Evolutionary conservation across 1,140 invertebrate genomes (phyloP).

Genomic region (Sitodiplosis mosellana): DNA sequence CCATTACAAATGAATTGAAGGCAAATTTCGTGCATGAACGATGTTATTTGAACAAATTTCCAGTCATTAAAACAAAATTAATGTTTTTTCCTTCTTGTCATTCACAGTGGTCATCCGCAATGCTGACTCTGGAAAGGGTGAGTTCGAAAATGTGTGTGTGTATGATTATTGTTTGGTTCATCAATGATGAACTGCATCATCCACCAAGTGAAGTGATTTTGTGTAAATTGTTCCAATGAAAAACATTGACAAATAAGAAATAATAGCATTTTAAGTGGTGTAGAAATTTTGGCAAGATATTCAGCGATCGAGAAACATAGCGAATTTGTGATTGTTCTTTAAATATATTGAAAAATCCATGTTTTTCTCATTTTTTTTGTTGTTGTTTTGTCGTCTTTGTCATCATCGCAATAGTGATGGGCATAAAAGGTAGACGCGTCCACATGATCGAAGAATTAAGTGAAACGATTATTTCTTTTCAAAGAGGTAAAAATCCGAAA

Average conservation of each 20-base stretch:
- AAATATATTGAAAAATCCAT: too few species aligned
- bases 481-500: constrained; percentile 62
- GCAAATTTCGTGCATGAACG: too few species aligned
- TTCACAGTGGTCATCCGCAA: constrained; percentile 85
- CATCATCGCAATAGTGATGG: constrained; percentile 64
- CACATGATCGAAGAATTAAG: constrained; percentile 96
- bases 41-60: too few species aligned
- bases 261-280: too few species aligned
- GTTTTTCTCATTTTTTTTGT: neutral
- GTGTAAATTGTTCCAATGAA: constrained; percentile 1
- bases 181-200: neutral
- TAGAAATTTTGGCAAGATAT: too few species aligned
- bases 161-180: too few species aligned
- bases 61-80: too few species aligned
- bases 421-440: constrained; percentile 89
- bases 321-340: too few species aligned
- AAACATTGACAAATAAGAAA: constrained; percentile 1
- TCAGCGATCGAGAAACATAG: too few species aligned
- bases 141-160: constrained; percentile 8
- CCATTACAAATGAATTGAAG: too few species aligned
- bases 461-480: constrained; percentile 94
- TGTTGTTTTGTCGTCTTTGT: constrained; percentile 5
- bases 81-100: too few species aligned
- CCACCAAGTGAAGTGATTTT: neutral
- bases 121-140: constrained; percentile 87